These are phyloP conservation scores for Alouatta palliata DNA, from an alignment of 2,113 vertebrate species.

Conservation along the genomic window DNA sequence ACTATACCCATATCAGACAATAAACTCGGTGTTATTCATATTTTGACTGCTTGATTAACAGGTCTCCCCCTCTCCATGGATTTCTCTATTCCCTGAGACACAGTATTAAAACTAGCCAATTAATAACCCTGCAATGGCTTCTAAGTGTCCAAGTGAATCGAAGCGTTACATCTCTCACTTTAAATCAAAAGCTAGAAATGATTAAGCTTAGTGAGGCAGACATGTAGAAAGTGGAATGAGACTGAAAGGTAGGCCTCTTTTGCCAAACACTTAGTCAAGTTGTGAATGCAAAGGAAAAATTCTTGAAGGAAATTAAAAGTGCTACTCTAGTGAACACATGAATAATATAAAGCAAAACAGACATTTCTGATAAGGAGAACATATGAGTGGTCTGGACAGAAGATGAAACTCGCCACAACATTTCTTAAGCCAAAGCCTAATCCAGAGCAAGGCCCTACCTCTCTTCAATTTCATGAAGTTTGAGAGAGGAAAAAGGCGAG, in stretches of 20 bases:
- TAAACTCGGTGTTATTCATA: background rate
- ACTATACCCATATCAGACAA: background rate
- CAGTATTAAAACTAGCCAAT: background rate
- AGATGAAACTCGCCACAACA: background rate
- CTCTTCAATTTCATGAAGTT: background rate
- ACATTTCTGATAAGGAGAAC: background rate
- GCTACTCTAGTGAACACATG: background rate
- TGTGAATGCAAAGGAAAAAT: background rate
- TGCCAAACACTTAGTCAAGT: background rate
- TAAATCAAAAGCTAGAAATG: background rate
- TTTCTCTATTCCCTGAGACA: background rate
- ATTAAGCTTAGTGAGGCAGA: background rate
- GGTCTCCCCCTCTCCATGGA: background rate
- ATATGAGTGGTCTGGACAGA: background rate
- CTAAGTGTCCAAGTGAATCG: background rate
- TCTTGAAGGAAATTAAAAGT: background rate
- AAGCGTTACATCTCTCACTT: background rate
- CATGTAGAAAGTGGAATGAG: background rate
- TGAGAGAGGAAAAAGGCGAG: background rate
- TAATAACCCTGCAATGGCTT: background rate
- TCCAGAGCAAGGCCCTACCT: background rate
- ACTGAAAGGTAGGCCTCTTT: background rate
- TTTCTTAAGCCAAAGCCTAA: background rate
- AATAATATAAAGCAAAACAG: background rate
- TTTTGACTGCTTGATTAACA: background rate